phyloP scores from a whole-genome alignment of 1,140 invertebrate species.

The Megalonaias nervosa region DNA sequence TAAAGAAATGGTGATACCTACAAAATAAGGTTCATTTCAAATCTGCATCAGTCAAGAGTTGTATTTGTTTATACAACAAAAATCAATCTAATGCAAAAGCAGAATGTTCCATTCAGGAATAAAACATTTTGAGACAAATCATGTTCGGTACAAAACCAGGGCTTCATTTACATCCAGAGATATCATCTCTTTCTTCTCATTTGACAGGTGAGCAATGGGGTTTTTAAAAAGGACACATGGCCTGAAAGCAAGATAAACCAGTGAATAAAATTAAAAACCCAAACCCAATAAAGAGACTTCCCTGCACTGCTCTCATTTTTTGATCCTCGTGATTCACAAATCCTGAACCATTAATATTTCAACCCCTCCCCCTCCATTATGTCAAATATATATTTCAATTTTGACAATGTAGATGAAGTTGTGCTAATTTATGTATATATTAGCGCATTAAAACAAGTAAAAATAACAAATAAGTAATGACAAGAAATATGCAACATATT shows the following conservation, averaged over 20 bases:
- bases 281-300: neutral
- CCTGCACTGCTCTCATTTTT: neutral
- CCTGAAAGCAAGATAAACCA: constrained; percentile 40
- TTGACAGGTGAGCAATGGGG: constrained; percentile 48
- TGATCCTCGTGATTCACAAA: neutral
- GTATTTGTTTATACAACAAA: neutral
- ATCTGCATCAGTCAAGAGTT: too few species aligned
- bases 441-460: too few species aligned
- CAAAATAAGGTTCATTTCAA: too few species aligned
- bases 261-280: neutral
- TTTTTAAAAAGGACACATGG: constrained; percentile 60
- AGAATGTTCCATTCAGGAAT: neutral
- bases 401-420: too few species aligned
- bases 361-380: neutral
- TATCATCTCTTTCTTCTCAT: constrained; percentile 44
- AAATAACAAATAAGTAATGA: too few species aligned
- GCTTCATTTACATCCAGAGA: constrained; percentile 68
- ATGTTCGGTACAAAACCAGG: constrained; percentile 58
- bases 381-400: constrained; percentile 6
- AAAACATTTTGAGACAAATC: neutral
- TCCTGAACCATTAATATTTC: neutral
- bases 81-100: neutral
- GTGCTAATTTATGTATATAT: too few species aligned
- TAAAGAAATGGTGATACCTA: too few species aligned
- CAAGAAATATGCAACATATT: too few species aligned